These are phyloP conservation scores for Tupaia tana DNA, from an alignment of 2,113 vertebrate genomes.

Conservation along the genomic window DNA sequence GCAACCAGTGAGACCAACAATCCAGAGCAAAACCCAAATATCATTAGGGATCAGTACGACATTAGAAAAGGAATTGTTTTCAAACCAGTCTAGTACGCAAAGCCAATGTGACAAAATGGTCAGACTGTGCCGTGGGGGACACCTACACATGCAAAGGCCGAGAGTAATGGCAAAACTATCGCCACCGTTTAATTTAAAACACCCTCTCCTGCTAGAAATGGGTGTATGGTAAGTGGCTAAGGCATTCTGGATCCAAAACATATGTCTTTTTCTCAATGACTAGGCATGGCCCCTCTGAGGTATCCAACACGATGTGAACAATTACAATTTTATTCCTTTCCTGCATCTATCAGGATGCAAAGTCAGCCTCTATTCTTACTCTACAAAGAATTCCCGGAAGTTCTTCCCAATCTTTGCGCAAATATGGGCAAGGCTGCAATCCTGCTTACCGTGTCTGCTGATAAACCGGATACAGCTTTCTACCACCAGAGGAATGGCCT, in stretches of 20 bases:
- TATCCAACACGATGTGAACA: background rate
- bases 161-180: background rate
- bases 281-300: background rate
- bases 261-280: background rate
- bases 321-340: slow-evolving; percentile 3
- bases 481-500: slow-evolving; percentile 96
- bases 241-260: background rate
- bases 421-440: slow-evolving; percentile 37
- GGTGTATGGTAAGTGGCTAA: background rate
- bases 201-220: background rate
- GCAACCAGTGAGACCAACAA: background rate
- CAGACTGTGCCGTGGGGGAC: background rate
- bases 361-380: background rate
- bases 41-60: background rate
- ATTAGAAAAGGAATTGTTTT: background rate
- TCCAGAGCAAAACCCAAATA: slow-evolving; percentile 22
- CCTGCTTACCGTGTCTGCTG: slow-evolving; percentile 94
- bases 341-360: slow-evolving; percentile 42
- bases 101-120: background rate
- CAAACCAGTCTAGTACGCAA: background rate
- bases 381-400: slow-evolving; percentile 57
- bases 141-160: background rate
- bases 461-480: slow-evolving; percentile 99
- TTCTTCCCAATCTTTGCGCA: slow-evolving; percentile 44
- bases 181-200: background rate